These are phyloP conservation scores for Allygus modestus DNA, from an alignment of 2,888 invertebrate genomes.

Conservation along the genomic window DNA sequence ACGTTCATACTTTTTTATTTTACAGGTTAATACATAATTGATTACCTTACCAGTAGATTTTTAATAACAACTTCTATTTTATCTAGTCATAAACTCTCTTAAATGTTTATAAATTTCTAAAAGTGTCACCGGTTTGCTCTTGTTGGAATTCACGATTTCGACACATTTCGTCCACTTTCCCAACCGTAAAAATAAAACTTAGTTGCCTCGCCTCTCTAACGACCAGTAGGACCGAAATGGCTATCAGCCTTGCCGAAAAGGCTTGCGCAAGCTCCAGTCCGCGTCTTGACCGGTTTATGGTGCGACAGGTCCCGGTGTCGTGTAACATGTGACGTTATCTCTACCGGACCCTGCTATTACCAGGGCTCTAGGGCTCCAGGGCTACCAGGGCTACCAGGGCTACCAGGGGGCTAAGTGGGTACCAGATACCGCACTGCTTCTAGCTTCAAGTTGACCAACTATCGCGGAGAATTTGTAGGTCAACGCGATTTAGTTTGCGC, in stretches of 20 bases:
- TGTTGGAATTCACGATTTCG: conserved; percentile 18
- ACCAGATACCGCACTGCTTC: no score
- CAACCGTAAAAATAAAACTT: conserved; percentile 11
- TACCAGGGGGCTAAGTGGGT: no score
- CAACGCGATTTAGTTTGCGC: no score
- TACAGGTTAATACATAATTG: no score
- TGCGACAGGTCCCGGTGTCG: background rate
- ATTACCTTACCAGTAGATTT: no score
- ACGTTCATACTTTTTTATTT: no score
- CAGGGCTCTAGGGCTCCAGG: background rate
- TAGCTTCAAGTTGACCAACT: no score
- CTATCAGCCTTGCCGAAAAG: background rate
- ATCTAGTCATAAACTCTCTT: background rate
- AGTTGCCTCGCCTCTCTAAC: background rate
- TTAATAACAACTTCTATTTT: background rate
- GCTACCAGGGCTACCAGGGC: no score
- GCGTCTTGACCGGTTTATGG: background rate
- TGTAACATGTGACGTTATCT: conserved; percentile 20
- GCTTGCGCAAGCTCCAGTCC: conserved; percentile 12
- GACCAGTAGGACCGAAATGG: background rate
- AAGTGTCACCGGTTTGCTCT: conserved; percentile 3
- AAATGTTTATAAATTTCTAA: background rate
- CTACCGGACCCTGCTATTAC: background rate
- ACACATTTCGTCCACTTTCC: conserved; percentile 18
- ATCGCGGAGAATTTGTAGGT: no score